Percentiles rank a stretch among this genome's conserved stretches.
Evolutionary conservation across 2,797 vertebrate genomes (phyloP).

Genomic region (Mormyrops attenuatus): DNA sequence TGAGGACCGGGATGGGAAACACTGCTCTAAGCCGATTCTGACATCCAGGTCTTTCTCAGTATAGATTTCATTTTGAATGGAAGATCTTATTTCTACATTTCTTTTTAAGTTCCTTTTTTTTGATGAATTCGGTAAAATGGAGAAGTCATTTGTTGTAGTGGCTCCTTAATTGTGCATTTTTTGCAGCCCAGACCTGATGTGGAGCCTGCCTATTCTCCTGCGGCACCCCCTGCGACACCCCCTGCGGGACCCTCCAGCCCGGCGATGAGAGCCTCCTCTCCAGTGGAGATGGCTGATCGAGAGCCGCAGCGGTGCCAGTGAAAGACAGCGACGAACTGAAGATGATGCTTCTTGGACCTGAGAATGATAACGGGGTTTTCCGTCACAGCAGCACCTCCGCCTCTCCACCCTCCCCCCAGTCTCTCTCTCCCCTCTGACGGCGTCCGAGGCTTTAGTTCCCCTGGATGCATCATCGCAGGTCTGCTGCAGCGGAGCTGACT

Average conservation of each 20-base stretch:
- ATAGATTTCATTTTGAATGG: not conserved
- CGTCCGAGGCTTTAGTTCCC: not conserved
- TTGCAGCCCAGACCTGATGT: not conserved
- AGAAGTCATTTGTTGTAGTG: not conserved
- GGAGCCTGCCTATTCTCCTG: not conserved
- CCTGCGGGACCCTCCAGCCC: not conserved
- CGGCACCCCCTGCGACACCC: not conserved
- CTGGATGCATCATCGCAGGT: not conserved
- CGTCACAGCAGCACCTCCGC: not conserved
- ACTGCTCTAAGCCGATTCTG: not conserved
- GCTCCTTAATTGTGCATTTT: not conserved
- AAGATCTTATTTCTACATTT: not conserved
- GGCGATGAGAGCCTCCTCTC: not conserved
- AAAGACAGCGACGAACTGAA: not conserved
- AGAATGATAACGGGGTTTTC: not conserved
- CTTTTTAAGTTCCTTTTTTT: not conserved
- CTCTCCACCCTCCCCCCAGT: not conserved
- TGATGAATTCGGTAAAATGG: not conserved
- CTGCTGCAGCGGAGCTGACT: conserved; percentile 14
- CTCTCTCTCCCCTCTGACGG: not conserved
- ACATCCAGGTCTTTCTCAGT: not conserved
- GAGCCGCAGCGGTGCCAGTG: not conserved
- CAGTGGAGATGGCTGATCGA: not conserved
- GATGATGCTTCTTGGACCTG: not conserved
- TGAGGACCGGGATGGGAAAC: not conserved